These are phyloP conservation scores for Erythrocercus mccallii DNA, from an alignment of 2,113 vertebrate genomes.

Conservation along the genomic window DNA sequence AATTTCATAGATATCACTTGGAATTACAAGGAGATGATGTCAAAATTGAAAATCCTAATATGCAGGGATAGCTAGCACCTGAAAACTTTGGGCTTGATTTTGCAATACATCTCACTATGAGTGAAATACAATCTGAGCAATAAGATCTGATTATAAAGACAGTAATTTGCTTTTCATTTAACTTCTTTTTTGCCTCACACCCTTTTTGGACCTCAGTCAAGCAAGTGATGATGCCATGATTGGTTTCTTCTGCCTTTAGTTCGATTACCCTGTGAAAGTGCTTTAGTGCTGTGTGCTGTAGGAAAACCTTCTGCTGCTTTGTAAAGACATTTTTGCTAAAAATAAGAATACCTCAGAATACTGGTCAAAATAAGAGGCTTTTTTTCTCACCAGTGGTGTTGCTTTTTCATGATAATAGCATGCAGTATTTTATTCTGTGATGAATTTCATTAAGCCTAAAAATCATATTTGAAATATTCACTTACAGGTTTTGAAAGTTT, in stretches of 20 bases:
- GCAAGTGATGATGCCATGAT: not conserved
- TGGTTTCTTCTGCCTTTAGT: not conserved
- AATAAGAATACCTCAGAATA: not conserved
- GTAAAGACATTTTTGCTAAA: not conserved
- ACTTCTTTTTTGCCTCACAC: not conserved
- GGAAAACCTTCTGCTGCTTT: not conserved
- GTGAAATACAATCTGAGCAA: not conserved
- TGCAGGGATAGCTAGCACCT: not conserved
- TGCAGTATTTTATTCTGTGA: not conserved
- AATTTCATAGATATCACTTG: not conserved
- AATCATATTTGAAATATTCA: not conserved
- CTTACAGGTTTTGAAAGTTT: not conserved
- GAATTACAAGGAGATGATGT: not conserved
- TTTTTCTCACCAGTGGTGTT: not conserved
- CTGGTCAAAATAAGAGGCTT: not conserved
- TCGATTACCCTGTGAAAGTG: not conserved
- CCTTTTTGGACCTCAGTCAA: not conserved
- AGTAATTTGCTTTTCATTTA: not conserved
- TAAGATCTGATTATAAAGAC: not conserved
- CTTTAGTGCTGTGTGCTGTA: not conserved
- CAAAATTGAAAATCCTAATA: not conserved
- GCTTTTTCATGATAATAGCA: not conserved
- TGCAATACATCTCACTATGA: not conserved
- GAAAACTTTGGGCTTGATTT: not conserved
- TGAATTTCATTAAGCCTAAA: not conserved